These are phyloP conservation scores for Pangasius djambal DNA, from an alignment of 2,797 vertebrate genomes.

Conservation along the genomic window DNA sequence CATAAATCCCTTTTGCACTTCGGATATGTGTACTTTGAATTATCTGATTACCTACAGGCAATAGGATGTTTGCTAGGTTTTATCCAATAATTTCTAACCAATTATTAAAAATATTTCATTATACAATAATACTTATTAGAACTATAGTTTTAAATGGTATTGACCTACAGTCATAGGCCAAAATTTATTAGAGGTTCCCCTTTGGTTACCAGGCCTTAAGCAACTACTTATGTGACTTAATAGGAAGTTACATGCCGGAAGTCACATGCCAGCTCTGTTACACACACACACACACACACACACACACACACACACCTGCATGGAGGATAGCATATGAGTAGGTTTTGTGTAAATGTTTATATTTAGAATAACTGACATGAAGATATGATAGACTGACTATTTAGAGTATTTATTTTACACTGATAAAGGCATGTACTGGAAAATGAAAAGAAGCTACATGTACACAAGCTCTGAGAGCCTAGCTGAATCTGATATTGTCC, in stretches of 20 bases:
- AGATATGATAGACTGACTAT: neutral
- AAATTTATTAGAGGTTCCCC: neutral
- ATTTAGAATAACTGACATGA: neutral
- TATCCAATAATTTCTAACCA: neutral
- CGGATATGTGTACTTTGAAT: neutral
- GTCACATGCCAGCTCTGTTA: neutral
- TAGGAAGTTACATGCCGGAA: neutral
- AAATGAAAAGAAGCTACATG: neutral
- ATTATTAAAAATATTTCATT: neutral
- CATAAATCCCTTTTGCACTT: neutral
- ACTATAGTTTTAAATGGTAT: neutral
- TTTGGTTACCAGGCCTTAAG: neutral
- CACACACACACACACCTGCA: neutral
- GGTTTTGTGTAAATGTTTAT: neutral
- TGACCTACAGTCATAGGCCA: neutral
- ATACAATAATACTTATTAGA: neutral
- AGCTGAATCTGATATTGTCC: neutral
- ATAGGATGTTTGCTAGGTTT: neutral
- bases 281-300: neutral
- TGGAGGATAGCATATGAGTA: neutral
- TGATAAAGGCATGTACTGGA: neutral
- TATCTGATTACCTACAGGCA: neutral
- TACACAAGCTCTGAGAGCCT: neutral
- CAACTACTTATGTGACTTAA: neutral
- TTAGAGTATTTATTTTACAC: neutral